phyloP scores from a whole-genome alignment of 2,113 vertebrate genomes.

The Calonectris borealis region DNA sequence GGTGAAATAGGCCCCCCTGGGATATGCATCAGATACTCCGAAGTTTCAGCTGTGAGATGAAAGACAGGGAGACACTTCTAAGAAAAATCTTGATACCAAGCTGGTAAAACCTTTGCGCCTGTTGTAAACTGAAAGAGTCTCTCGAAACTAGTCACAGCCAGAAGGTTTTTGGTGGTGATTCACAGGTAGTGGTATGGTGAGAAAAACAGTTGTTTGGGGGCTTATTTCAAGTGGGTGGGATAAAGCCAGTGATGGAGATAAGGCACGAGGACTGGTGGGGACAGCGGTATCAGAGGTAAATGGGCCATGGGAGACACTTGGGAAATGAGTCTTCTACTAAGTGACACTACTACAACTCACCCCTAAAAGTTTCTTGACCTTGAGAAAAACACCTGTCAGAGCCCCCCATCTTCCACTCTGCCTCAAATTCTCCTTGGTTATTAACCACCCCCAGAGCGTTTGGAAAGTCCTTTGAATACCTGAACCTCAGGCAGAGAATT shows the following conservation, averaged over 20 bases:
- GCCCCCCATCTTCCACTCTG: background rate
- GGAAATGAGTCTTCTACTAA: background rate
- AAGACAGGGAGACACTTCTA: background rate
- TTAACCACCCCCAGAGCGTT: background rate
- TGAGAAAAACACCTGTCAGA: background rate
- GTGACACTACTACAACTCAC: background rate
- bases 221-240: background rate
- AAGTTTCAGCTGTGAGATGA: background rate
- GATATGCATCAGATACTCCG: background rate
- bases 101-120: background rate
- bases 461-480: background rate
- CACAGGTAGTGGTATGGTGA: fast-evolving
- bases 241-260: background rate
- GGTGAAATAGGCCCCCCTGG: background rate
- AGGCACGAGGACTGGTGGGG: background rate
- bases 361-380: background rate
- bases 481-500: background rate
- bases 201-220: background rate
- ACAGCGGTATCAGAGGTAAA: background rate
- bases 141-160: background rate
- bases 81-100: background rate
- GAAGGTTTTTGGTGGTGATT: background rate
- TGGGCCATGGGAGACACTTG: background rate
- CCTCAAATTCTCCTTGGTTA: background rate
- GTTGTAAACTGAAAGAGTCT: background rate